phyloP scores from a whole-genome alignment of 2,113 vertebrate species.

The Carassius auratus region DNA sequence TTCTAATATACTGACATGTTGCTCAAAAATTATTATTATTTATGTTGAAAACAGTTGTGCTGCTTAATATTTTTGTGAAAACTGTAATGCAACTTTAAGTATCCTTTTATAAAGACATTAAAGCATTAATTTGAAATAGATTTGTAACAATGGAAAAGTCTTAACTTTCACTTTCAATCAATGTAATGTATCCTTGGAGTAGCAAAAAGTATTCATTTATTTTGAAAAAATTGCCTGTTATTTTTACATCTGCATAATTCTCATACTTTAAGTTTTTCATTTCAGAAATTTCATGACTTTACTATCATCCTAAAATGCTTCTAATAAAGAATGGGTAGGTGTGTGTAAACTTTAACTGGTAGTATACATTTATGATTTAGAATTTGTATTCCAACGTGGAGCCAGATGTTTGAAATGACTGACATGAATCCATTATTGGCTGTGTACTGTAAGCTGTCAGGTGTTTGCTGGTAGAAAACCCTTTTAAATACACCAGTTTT shows the following conservation, averaged over 20 bases:
- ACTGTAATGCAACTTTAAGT: too few relatives aligned
- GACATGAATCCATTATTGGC: too few relatives aligned
- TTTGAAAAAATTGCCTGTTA: too few relatives aligned
- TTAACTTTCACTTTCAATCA: neutral
- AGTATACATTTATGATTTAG: neutral
- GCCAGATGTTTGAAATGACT: neutral
- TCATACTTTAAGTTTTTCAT: neutral
- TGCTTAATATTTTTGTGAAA: too few relatives aligned
- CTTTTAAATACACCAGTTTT: neutral
- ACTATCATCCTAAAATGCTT: neutral
- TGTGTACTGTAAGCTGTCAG: neutral
- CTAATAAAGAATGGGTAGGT: neutral
- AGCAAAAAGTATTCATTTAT: neutral
- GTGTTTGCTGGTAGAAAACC: conserved; percentile 3
- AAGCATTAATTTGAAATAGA: too few relatives aligned
- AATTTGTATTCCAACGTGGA: too few relatives aligned
- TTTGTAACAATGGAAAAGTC: neutral
- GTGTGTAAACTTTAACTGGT: neutral
- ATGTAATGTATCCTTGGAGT: neutral
- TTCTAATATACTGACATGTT: too few relatives aligned
- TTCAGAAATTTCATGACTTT: neutral
- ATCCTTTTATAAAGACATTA: too few relatives aligned
- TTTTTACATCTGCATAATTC: neutral
- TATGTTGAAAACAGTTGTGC: too few relatives aligned
- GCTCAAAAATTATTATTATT: too few relatives aligned